These are phyloP conservation scores for Drosophila testacea DNA, from an alignment of 2,888 invertebrate genomes.

Conservation along the genomic window DNA sequence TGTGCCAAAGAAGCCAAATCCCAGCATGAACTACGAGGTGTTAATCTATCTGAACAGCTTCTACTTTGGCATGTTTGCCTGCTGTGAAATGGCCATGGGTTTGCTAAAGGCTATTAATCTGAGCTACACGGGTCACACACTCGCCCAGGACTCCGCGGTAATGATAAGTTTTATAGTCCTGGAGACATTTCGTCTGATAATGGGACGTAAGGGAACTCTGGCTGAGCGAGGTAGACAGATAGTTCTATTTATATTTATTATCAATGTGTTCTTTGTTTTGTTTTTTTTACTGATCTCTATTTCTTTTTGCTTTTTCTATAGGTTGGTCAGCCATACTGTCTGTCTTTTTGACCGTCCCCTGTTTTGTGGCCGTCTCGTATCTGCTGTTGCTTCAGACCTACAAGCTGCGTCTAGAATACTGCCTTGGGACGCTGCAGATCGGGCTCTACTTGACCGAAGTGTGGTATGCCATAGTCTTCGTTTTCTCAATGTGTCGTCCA, in stretches of 20 bases:
- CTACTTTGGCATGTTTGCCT: constrained; percentile 94
- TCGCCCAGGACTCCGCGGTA: constrained; percentile 92
- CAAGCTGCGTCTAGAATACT: constrained; percentile 94
- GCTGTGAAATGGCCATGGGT: constrained; percentile 93
- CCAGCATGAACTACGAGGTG: constrained; percentile 93
- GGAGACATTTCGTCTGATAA: constrained; percentile 92
- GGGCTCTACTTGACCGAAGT: constrained; percentile 89
- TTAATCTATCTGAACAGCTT: constrained; percentile 93
- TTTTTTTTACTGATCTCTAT: constrained; percentile 3
- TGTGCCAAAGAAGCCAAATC: constrained; percentile 88
- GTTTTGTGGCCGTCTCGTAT: constrained; percentile 93
- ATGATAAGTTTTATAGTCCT: constrained; percentile 91
- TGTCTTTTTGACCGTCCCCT: constrained; percentile 92
- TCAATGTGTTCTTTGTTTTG: constrained; percentile 30
- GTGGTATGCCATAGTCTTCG: constrained; percentile 88
- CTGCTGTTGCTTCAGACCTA: constrained; percentile 95
- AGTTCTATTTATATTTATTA: constrained; percentile 60
- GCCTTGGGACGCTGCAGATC: constrained; percentile 94
- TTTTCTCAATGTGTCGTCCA: constrained; percentile 88
- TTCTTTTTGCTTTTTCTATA: constrained; percentile 81
- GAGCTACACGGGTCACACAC: constrained; percentile 90
- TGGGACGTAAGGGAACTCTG: constrained; percentile 91
- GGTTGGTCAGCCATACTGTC: constrained; percentile 93
- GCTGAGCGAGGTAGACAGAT: constrained; percentile 80
- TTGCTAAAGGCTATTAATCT: constrained; percentile 92